Conservation (phyloP, 2,797 vertebrate genomes). For the Columba guinea region DNA sequence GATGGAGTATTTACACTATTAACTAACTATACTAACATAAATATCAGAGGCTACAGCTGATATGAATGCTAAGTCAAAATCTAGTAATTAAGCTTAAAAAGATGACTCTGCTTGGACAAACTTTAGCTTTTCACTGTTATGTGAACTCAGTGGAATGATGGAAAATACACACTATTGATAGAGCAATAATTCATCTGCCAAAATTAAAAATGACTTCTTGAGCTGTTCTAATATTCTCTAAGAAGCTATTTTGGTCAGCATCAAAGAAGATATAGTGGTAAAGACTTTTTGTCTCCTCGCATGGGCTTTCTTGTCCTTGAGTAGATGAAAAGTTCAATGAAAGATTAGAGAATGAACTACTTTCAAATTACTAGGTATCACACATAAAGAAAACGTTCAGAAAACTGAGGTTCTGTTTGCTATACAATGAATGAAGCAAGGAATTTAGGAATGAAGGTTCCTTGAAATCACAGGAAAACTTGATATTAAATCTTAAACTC, state of each 20-base stretch:
- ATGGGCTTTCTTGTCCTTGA: not conserved
- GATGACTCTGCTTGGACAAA: not conserved
- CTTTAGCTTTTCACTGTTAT: not conserved
- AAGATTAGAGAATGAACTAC: not conserved
- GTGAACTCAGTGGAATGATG: not conserved
- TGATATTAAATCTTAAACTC: not conserved
- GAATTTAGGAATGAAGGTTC: not conserved
- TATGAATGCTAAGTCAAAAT: not conserved
- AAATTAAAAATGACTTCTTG: not conserved
- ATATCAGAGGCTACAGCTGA: not conserved
- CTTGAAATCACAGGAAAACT: not conserved
- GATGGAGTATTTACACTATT: not conserved
- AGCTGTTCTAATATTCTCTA: not conserved
- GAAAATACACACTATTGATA: not conserved
- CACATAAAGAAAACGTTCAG: not conserved
- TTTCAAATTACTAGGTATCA: not conserved
- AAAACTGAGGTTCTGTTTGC: not conserved
- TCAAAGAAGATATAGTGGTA: not conserved
- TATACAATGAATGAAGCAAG: not conserved
- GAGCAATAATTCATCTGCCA: not conserved
- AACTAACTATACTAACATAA: not conserved
- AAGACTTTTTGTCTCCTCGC: not conserved
- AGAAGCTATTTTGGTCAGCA: not conserved
- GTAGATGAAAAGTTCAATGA: not conserved
- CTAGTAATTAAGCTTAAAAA: not conserved